Evolutionary conservation across 2,113 vertebrate genomes (phyloP), one percentile per base, ranked within the genome.

Genomic region (Aleadryas rufinucha): DNA sequence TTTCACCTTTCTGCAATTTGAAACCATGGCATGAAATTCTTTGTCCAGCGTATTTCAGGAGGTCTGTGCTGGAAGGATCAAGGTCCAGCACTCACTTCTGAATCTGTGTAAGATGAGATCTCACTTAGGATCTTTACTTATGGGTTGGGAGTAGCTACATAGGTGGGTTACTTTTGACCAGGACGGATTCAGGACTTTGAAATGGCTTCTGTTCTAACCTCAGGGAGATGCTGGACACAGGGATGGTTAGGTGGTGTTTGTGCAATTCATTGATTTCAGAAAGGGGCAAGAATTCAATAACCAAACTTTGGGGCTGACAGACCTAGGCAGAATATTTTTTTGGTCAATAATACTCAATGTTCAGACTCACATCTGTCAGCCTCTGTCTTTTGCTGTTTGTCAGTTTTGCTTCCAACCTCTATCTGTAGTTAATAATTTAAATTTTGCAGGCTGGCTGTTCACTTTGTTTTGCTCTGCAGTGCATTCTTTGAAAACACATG

Each of bases 361-460:
- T 95, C 56, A 39, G 57, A 56, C 53, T 95, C 45, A 30, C 7
- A 53, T 93, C 66, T 90, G 27, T 70, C 68, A 75, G 41, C 13
- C 78, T 84, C 64, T 92, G 20, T 74, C 31, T 86, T 82, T 54
- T 56, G 28, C 35, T 61, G 13, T 52, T 86, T 84, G 49, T 87
- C 68, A 77, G 10, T 76, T 93, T 91, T 53, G 65, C 77, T 76
- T 44, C 39, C 69, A 78, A 50, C 61, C 11, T n/a, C 44, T 61
- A 66, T 81, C 64, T 87, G 49, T 78, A 78, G 68, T 71, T 84
- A 84, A 86, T 84, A 86, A 92, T 92, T 97, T 72, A 79, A 87
- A 72, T 80, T 92, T 84, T 85, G 9, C 64, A 95, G 74, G 31
- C 77, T 87, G 76, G 49, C 33, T 89, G 30, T 61, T 96, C 86